These are phyloP conservation scores for Tachuris rubrigastra DNA, from an alignment of 2,113 vertebrate genomes.

Conservation along the genomic window DNA sequence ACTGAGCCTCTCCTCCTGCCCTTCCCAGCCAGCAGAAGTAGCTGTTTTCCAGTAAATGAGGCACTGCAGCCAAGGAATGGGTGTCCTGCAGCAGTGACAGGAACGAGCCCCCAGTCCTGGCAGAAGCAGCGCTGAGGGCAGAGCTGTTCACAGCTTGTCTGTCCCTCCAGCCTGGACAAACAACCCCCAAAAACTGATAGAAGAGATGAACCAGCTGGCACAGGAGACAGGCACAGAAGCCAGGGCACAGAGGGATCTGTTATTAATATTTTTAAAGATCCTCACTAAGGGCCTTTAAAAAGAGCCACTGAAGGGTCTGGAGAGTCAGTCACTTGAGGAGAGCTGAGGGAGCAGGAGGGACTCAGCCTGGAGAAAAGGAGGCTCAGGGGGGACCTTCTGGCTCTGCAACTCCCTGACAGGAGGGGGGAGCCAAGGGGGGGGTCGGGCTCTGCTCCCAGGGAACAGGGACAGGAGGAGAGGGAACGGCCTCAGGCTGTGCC, in stretches of 20 bases:
- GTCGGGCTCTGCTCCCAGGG: too few relatives aligned
- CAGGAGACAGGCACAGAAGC: fast-evolving
- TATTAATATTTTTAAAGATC: too few relatives aligned
- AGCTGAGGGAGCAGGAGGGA: background rate
- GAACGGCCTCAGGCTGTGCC: too few relatives aligned
- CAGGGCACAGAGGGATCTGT: background rate
- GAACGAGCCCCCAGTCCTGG: background rate
- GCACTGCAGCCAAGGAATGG: fast-evolving
- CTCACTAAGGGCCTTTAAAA: background rate
- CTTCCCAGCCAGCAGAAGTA: fast-evolving
- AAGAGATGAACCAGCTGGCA: too few relatives aligned
- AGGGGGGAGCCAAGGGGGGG: too few relatives aligned
- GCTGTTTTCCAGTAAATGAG: background rate
- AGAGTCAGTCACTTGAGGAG: background rate
- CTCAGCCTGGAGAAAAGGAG: too few relatives aligned
- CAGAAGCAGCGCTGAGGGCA: background rate
- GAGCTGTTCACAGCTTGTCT: fast-evolving
- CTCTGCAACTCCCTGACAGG: too few relatives aligned
- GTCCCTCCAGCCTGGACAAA: background rate
- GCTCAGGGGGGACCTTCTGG: too few relatives aligned
- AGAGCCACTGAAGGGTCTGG: background rate
- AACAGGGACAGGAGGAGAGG: too few relatives aligned
- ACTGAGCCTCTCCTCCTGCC: background rate
- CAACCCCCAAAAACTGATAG: background rate
- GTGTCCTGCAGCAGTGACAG: background rate